Evolutionary conservation across 2,888 invertebrate genomes (phyloP), one percentile per base, ranked within the genome.

Genomic region (Trissonchulus latispiculum): DNA sequence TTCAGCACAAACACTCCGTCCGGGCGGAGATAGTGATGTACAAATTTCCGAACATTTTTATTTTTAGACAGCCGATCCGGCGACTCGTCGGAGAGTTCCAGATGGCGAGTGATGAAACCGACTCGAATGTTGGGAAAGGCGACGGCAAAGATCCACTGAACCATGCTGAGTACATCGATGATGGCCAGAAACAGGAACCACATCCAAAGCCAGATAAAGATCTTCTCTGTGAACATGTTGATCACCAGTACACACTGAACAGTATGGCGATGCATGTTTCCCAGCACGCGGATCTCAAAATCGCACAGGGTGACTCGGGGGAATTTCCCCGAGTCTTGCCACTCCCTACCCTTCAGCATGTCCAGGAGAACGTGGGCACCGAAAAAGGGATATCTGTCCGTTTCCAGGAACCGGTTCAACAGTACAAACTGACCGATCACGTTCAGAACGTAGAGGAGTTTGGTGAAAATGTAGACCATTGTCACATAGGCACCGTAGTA

Each of bases 401-500:
- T 82, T 59, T 85, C 85, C 68, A 86, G 80, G 77, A 86, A 85
- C 71, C 82, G 80, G 78, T 86, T 85, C 75, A 86, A 80, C 76
- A 85, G 78, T 77, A 85, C 84, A 74, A 86, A 81, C 77, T 86
- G 85, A 28, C 83, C 83, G 28, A 85, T 79, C 32, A 82, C 82
- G 76, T 85, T 85, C 29, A 80, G 76, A 73, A 84, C 81, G 76
- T 85, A 84, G 15, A 85, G 77, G 62, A 81, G 70, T 77, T 82
- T 82, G 33, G 81, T 80, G 70, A 80, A 72, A 74, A 82, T 76
- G 77, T 83, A 83, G 61, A 82, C 77, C 61, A 83, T 79, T 1
- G 84, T 81, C 31, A 86, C 81, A 77, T 84, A 86, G 74, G 85
- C 84, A 3, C 86, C 86, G 78, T 85, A 85, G 70, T 84, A 80